Base-by-base conservation (phyloP, 2,113 vertebrate species). In the Himantopus leucocephalus region DNA sequence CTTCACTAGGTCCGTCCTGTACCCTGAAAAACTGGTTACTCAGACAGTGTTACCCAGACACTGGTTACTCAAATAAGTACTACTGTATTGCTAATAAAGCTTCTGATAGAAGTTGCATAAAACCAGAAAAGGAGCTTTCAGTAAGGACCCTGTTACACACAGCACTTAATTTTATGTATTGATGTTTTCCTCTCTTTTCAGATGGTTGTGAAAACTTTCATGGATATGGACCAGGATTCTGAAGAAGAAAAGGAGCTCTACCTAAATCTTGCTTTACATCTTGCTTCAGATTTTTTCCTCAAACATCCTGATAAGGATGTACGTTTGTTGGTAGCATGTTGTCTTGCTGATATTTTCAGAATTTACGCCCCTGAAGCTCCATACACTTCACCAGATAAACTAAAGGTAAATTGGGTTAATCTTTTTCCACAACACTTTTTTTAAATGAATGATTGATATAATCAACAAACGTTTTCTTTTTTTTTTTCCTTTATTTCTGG, bases 161-260 rank as follows among this genome's bases (percentile, higher is more conserved):
- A 85, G 8, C 73, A 18, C 18, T 64, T 85, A 0, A 27, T 83
- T 70, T 63, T 83, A 58, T 77, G 53, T 90, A 75, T n/a, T 88
- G 59, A 87, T 64, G 11, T 87, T 48, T 92, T 27, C 68, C 15
- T 96, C 18, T 90, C 88, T 92, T 58, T 95, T 27, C 97, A 99
- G 99, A 99, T 99, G 99, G 99, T 99, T 97, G 99, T 99, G 76
- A 99, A 99, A 98, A 99, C 99, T 52, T 99, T 99, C 97, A 99
- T 99, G 99, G 99, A 99, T 97, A 99, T 99, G 99, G 99, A 99
- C 97, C 99, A 99, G 97, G 99, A 99, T 94, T 99, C 99, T 8
- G 99, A 99, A 98, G 99, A 99, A 96, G 99, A 99, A 97, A 99
- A 99, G 97, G 99, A 99, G 92, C 98, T 99, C 24, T 99, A 99